Evolutionary conservation across 1,140 invertebrate genomes (phyloP).

Genomic region (Leptinotarsa lineolata): DNA sequence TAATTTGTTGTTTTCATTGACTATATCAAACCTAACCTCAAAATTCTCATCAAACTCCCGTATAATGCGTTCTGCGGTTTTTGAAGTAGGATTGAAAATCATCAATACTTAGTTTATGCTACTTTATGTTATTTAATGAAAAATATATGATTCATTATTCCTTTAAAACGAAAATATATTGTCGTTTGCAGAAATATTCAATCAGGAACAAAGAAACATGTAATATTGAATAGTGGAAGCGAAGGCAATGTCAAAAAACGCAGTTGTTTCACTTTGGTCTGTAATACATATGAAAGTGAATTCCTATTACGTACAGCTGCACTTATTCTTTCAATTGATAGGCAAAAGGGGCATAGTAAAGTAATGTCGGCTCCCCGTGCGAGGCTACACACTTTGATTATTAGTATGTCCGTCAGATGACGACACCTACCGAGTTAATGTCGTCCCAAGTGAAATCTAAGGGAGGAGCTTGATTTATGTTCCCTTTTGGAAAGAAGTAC

Average conservation of each 20-base stretch:
- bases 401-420: constrained; percentile 11
- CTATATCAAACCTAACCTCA: constrained; percentile 41
- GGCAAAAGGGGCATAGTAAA: not conserved
- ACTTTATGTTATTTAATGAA: not conserved
- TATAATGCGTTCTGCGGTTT: constrained; percentile 13
- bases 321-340: not conserved
- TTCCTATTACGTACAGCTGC: not conserved
- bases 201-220: too few species aligned
- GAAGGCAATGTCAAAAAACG: too few species aligned
- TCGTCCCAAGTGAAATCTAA: constrained; percentile 13
- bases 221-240: too few species aligned
- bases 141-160: not conserved
- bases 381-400: constrained; percentile 7
- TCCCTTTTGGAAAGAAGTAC: not conserved
- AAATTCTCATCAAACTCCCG: constrained; percentile 41
- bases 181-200: not conserved
- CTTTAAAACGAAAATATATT: not conserved
- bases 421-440: constrained; percentile 21
- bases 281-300: not conserved
- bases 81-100: not conserved
- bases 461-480: constrained; percentile 25
- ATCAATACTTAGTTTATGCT: not conserved
- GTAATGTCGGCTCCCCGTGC: not conserved
- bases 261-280: not conserved
- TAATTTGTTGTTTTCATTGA: not conserved